Evolutionary conservation across 2,888 invertebrate species (phyloP).

Genomic region (Mycalesis mineus): DNA sequence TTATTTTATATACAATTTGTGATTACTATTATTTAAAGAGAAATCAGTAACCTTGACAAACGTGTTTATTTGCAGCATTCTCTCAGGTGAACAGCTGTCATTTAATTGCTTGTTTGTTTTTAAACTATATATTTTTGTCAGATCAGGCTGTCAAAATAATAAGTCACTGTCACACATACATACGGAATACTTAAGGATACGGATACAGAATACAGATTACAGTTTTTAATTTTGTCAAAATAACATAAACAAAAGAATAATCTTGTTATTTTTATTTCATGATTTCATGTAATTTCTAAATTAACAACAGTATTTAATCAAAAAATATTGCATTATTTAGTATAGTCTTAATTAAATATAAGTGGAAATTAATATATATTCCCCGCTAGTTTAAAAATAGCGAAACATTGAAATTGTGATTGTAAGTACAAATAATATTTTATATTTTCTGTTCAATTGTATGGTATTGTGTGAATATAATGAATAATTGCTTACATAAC

Average conservation of each 20-base stretch:
- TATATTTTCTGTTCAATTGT: too few relatives aligned
- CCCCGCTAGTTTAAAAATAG: background rate
- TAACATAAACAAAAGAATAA: background rate
- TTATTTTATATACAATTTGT: too few relatives aligned
- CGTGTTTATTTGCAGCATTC: too few relatives aligned
- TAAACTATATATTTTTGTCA: background rate
- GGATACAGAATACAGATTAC: too few relatives aligned
- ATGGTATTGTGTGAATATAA: too few relatives aligned
- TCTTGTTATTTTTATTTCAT: background rate
- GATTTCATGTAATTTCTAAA: background rate
- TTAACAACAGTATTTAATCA: background rate
- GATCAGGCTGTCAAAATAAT: background rate
- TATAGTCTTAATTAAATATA: background rate
- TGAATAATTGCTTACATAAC: too few relatives aligned
- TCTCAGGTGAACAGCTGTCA: too few relatives aligned
- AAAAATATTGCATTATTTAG: background rate
- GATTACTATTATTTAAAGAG: too few relatives aligned
- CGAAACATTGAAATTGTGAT: background rate
- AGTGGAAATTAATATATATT: background rate
- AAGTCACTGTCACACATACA: background rate
- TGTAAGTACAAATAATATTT: too few relatives aligned
- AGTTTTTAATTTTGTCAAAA: background rate
- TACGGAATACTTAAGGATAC: too few relatives aligned
- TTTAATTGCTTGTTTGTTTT: background rate
- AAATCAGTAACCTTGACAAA: too few relatives aligned